Evolutionary conservation across 2,797 vertebrate genomes (phyloP).

Genomic region (Odontamblyopus rebecca): DNA sequence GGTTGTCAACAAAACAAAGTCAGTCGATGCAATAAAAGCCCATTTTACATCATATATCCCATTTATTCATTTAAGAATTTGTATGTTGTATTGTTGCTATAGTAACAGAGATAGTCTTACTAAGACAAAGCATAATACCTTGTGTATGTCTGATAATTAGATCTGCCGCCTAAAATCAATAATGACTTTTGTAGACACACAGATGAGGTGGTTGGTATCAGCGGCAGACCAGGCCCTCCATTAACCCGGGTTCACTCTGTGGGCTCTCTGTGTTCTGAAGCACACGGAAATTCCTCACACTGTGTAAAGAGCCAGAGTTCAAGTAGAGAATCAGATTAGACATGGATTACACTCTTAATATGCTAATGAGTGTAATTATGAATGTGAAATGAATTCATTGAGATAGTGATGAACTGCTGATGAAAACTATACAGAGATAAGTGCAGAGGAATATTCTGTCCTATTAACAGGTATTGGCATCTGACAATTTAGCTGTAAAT

Average conservation of each 20-base stretch:
- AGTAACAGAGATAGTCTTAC: background rate
- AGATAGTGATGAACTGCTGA: constrained; percentile 20
- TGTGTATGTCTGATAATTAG: constrained; percentile 3
- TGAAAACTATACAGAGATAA: background rate
- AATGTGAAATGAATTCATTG: constrained; percentile 42
- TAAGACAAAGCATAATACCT: constrained; percentile 24
- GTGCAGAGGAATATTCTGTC: background rate
- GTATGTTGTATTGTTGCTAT: too few species aligned
- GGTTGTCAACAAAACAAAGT: too few species aligned
- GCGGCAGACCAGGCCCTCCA: constrained; percentile 49
- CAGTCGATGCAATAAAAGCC: too few species aligned
- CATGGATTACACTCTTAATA: constrained; percentile 55
- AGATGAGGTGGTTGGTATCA: constrained; percentile 35
- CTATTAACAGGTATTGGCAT: too few species aligned
- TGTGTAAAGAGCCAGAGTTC: constrained; percentile 40
- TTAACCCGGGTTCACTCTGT: constrained; percentile 47
- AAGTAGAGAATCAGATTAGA: constrained; percentile 53
- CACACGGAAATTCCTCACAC: constrained; percentile 39
- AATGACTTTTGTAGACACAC: background rate
- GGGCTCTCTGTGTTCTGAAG: constrained; percentile 10
- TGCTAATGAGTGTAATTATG: constrained; percentile 60
- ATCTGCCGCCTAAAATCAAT: background rate
- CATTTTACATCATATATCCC: too few species aligned
- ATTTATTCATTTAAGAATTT: too few species aligned
- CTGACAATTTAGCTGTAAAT: too few species aligned